Conservation (phyloP, 2,888 invertebrate species). For the Tolmerus cingulatus region DNA sequence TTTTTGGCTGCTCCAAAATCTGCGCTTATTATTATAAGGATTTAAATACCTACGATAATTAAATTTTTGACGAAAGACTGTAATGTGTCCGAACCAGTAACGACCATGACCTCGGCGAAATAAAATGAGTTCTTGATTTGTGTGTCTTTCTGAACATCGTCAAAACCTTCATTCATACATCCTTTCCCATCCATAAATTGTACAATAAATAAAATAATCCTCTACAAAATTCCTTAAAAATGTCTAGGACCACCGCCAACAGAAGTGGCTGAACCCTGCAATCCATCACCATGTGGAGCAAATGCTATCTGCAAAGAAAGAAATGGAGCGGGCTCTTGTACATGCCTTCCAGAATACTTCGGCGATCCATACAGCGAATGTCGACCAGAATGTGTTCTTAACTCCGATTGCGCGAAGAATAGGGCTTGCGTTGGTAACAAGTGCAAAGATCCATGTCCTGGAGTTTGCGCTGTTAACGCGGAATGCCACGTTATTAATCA, state of each 20-base stretch:
- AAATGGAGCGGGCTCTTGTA: conserved; percentile 83
- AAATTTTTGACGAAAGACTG: no score
- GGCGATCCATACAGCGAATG: conserved; percentile 89
- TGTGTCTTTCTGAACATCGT: not conserved
- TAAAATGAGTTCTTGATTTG: not conserved
- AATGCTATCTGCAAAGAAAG: conserved; percentile 85
- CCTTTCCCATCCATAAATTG: not conserved
- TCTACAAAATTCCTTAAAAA: not conserved
- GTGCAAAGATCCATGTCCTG: conserved; percentile 84
- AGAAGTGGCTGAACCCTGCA: conserved; percentile 76
- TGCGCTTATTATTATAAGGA: not conserved
- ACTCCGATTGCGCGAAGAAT: conserved; percentile 79
- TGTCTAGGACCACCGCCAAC: conserved; percentile 64
- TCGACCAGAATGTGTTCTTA: conserved; percentile 84
- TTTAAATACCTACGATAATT: no score
- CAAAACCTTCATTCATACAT: not conserved
- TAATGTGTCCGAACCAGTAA: not conserved
- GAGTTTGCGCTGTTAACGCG: conserved; percentile 82
- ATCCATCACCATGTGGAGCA: conserved; percentile 86
- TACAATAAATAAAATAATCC: not conserved
- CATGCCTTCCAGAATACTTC: conserved; percentile 81
- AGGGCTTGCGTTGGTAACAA: conserved; percentile 85
- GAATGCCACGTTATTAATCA: conserved; percentile 84
- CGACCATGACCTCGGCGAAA: not conserved
- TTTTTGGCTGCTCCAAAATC: not conserved